Evolutionary conservation across 2,888 invertebrate species (phyloP).

Genomic region (Drosophila macrothrix): DNA sequence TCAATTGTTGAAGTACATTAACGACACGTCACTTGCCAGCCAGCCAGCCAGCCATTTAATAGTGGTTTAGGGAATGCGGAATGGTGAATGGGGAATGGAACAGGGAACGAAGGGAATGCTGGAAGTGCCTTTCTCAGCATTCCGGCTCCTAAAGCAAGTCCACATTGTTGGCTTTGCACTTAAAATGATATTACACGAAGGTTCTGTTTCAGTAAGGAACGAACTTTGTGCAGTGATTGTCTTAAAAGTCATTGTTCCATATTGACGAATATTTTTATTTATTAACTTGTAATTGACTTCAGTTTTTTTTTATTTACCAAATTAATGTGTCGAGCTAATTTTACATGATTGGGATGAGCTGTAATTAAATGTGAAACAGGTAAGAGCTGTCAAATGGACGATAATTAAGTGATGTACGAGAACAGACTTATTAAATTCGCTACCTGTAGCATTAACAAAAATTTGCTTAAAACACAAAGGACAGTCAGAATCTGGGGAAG

Average conservation of each 20-base stretch:
- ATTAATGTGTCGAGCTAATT: neutral
- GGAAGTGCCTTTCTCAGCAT: slow-evolving; percentile 54
- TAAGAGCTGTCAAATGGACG: neutral
- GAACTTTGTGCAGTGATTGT: slow-evolving; percentile 5
- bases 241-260: neutral
- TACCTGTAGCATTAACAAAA: neutral
- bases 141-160: neutral
- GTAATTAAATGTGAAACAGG: slow-evolving; percentile 11
- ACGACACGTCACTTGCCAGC: slow-evolving; percentile 22
- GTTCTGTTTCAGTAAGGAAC: slow-evolving; percentile 24
- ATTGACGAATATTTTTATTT: slow-evolving; percentile 8
- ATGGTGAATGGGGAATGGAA: neutral
- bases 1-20: slow-evolving; percentile 28
- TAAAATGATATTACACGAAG: slow-evolving; percentile 5
- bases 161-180: neutral
- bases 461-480: neutral
- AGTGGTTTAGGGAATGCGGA: slow-evolving; percentile 11
- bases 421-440: neutral
- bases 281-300: slow-evolving; percentile 6
- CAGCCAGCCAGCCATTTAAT: slow-evolving; percentile 38
- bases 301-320: neutral
- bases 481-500: no score
- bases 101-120: neutral
- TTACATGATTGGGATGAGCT: neutral
- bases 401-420: neutral